phyloP scores from a whole-genome alignment of 2,797 vertebrate species.

The Acrocephalus scirpaceus region DNA sequence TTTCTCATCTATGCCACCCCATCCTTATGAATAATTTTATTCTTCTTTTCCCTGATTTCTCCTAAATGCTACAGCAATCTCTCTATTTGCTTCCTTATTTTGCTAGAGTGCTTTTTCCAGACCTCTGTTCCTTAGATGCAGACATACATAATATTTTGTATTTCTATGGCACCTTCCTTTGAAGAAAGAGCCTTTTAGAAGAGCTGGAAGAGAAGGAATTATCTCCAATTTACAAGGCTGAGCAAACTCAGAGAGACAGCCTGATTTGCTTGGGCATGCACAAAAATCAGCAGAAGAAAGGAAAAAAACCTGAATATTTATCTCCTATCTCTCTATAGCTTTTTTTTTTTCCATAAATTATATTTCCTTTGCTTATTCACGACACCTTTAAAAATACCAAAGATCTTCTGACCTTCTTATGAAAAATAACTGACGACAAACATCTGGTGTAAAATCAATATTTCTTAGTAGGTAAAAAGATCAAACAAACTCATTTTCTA shows the following conservation, averaged over 20 bases:
- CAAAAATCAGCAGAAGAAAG: neutral
- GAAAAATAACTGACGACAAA: neutral
- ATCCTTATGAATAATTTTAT: neutral
- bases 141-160: neutral
- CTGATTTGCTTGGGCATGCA: neutral
- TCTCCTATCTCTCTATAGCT: neutral
- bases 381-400: neutral
- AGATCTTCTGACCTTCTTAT: neutral
- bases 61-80: neutral
- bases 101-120: neutral
- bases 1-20: neutral
- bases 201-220: neutral
- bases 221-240: neutral
- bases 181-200: neutral
- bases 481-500: neutral
- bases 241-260: neutral
- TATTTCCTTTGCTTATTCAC: neutral
- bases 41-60: neutral
- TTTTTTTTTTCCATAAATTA: neutral
- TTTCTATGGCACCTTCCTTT: neutral
- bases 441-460: neutral
- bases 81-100: neutral
- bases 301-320: neutral
- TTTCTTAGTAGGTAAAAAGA: neutral
- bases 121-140: neutral